Evolutionary conservation across 1,140 invertebrate genomes (phyloP).

Genomic region (Reticulitermes speratus): DNA sequence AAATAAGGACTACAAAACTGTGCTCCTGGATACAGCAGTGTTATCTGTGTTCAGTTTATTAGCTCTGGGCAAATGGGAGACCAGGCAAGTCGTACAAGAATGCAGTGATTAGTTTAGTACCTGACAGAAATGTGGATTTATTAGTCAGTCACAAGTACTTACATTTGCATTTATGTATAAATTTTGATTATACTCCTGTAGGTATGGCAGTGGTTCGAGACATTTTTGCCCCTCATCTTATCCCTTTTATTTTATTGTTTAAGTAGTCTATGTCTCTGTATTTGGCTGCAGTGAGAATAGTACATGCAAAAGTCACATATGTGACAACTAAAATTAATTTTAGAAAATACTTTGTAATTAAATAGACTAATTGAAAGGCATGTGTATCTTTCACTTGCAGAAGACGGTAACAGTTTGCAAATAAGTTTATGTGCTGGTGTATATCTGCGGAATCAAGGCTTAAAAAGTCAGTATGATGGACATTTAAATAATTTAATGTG

Average conservation of each 20-base stretch:
- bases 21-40: too few species aligned
- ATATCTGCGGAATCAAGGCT: not conserved
- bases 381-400: too few species aligned
- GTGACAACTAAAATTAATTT: not conserved
- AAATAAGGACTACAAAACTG: not conserved
- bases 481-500: too few species aligned
- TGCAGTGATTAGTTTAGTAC: conserved; percentile 19
- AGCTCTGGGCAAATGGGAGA: not conserved
- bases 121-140: conserved; percentile 23
- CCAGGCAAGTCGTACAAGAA: not conserved
- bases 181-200: not conserved
- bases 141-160: conserved; percentile 22
- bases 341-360: not conserved
- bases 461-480: not conserved
- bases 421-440: not conserved
- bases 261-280: not conserved
- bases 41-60: not conserved
- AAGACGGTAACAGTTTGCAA: not conserved
- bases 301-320: not conserved
- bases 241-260: not conserved
- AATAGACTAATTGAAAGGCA: too few species aligned
- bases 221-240: not conserved
- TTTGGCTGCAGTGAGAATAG: not conserved
- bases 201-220: not conserved
- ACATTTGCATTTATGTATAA: conserved; percentile 28